These are phyloP conservation scores for Morpho deidamia DNA, from an alignment of 2,888 invertebrate genomes.

Conservation along the genomic window DNA sequence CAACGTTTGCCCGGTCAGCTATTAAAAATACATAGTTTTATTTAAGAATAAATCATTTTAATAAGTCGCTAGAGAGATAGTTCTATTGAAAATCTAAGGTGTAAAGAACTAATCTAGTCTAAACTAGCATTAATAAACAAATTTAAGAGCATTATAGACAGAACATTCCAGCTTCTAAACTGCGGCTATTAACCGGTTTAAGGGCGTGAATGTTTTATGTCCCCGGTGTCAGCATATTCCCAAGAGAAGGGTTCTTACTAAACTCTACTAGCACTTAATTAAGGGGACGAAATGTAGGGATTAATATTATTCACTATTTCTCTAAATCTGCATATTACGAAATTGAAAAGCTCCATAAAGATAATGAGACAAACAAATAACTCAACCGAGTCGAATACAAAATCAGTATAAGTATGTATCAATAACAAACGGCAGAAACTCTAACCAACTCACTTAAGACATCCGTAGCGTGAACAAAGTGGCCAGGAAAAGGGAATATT, in stretches of 20 bases:
- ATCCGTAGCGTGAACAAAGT: conserved; percentile 36
- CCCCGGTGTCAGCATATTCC: conserved; percentile 51
- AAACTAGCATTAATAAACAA: too few relatives aligned
- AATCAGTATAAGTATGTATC: conserved; percentile 17
- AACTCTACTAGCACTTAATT: conserved; percentile 71
- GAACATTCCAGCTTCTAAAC: conserved; percentile 43
- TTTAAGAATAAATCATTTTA: too few relatives aligned
- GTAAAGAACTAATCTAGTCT: too few relatives aligned
- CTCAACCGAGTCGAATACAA: conserved; percentile 18
- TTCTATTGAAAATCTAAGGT: too few relatives aligned
- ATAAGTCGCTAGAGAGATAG: too few relatives aligned
- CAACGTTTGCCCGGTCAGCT: too few relatives aligned
- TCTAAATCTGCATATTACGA: conserved; percentile 33
- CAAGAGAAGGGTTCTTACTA: conserved; percentile 50
- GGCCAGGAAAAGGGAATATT: conserved; percentile 40
- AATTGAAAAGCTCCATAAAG: conserved; percentile 36
- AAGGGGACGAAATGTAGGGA: conserved; percentile 55
- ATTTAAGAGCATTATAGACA: conserved; percentile 13
- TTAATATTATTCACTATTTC: conserved; percentile 58
- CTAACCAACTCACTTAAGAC: conserved; percentile 54
- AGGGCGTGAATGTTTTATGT: conserved; percentile 66
- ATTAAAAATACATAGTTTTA: too few relatives aligned
- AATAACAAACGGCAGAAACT: conserved; percentile 31
- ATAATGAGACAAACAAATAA: conserved; percentile 18
- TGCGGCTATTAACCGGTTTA: conserved; percentile 62